Evolutionary conservation across 2,888 invertebrate genomes (phyloP).

Genomic region (Toxonevra muliebris): DNA sequence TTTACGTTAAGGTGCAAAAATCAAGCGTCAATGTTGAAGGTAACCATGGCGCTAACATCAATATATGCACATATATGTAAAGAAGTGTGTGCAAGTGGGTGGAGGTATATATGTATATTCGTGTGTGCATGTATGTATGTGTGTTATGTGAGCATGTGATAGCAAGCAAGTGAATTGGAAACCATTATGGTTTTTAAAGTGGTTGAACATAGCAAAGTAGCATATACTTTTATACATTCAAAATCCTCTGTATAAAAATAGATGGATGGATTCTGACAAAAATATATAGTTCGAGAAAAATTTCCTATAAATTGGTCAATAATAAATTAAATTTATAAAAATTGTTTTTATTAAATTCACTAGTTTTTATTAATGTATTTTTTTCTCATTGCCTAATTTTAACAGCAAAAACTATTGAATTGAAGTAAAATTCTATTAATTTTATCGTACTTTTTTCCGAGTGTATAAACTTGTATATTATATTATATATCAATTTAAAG

Average conservation of each 20-base stretch:
- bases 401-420: no score
- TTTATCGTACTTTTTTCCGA: no score
- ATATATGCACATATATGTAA: not conserved
- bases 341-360: no score
- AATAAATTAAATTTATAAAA: no score
- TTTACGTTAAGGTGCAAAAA: slow-evolving; percentile 17
- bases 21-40: slow-evolving; percentile 20
- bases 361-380: no score
- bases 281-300: no score
- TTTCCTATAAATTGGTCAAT: no score
- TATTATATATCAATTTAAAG: no score
- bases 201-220: slow-evolving; percentile 6
- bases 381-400: no score
- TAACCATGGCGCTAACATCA: not conserved
- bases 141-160: not conserved
- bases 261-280: no score
- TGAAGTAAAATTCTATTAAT: no score
- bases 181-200: slow-evolving; percentile 12
- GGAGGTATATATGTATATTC: not conserved
- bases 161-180: slow-evolving; percentile 25
- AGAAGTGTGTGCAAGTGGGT: not conserved
- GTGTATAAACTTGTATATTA: no score
- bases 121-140: not conserved
- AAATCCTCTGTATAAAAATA: not conserved
- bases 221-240: not conserved